Base-by-base conservation (phyloP, 2,797 vertebrate genomes). In the Melanogrammus aeglefinus region DNA sequence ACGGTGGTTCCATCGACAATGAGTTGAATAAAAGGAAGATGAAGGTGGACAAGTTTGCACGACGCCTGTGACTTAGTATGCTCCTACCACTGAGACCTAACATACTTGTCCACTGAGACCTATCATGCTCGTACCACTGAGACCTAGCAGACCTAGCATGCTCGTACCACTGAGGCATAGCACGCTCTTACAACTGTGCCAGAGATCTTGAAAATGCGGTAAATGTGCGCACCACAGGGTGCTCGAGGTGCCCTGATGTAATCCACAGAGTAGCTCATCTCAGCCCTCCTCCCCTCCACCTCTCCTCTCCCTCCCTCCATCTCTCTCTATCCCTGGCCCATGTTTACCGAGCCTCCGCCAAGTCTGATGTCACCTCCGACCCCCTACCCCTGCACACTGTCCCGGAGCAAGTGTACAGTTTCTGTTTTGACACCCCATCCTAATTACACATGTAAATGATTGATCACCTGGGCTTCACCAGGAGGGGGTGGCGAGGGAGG, bases 401-500 rank as follows among this genome's bases (percentile, higher is more conserved):
- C 92, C 88, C 86, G 1, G 21, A 78, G 88, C 75, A 80, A 90
- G 90, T 89, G 89, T 93, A 93, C 91, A 89, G 91, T 95, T 94
- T 93, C 92, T 94, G 92, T 94, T 95, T 94, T 95, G 95, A 95
- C 95, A 94, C 92, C 86, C 81, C 85, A 74, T 90, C 92, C 92
- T 94, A 94, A 94, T 94, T 95, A 93, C 92, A 91, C 90, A 91
- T 91, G 91, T 94, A 94, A 94, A 94, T 95, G 94, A 95, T 95
- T 95, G 94, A 95, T 95, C 86, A 93, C 92, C 88, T 87, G 85
- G 86, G 90, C 91, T 90, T 85, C 81, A 85, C 83, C 80, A 86
- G 73, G 79, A 80, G 57, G 21, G 3, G 57, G 8, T n/a, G 57
- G n/a, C 7, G 57, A 18, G 57, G 76, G 70, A 76, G 70, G 90